phyloP scores from a whole-genome alignment of 2,113 vertebrate genomes.

The Trogon melanurus region DNA sequence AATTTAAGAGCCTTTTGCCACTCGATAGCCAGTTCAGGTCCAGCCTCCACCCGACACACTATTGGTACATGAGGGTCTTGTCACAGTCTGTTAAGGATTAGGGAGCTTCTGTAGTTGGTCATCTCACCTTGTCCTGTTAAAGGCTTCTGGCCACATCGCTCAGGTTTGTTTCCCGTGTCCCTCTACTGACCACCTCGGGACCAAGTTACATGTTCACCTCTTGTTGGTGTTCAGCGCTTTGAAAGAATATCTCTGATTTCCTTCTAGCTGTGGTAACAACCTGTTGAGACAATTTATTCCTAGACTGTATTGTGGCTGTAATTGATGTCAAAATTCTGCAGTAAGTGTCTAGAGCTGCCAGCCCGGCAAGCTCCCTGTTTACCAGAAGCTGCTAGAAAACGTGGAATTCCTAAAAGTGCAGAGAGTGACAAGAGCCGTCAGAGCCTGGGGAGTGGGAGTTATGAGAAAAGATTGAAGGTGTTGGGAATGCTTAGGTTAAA shows the following conservation, averaged over 20 bases:
- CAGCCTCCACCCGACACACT: not conserved
- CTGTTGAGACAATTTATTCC: not conserved
- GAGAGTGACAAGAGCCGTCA: not conserved
- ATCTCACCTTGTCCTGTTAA: not conserved
- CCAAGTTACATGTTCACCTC: not conserved
- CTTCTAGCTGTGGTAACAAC: not conserved
- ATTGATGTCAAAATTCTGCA: not conserved
- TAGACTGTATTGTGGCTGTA: not conserved
- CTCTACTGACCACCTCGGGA: not conserved
- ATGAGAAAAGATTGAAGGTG: not conserved
- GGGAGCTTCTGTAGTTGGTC: not conserved
- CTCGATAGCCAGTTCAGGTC: not conserved
- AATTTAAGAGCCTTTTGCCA: not conserved
- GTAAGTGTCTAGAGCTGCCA: not conserved
- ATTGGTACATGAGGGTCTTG: not conserved
- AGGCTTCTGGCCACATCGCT: not conserved
- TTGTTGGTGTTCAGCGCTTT: not conserved
- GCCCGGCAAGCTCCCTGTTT: not conserved
- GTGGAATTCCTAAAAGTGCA: not conserved
- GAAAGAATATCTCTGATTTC: not conserved
- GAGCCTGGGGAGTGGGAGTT: not conserved
- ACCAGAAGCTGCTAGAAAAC: not conserved
- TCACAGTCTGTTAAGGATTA: not conserved
- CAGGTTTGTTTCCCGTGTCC: not conserved
- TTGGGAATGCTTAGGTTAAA: not conserved